phyloP scores from a whole-genome alignment of 2,888 invertebrate genomes.

The Chromoteleia sp. region DNA sequence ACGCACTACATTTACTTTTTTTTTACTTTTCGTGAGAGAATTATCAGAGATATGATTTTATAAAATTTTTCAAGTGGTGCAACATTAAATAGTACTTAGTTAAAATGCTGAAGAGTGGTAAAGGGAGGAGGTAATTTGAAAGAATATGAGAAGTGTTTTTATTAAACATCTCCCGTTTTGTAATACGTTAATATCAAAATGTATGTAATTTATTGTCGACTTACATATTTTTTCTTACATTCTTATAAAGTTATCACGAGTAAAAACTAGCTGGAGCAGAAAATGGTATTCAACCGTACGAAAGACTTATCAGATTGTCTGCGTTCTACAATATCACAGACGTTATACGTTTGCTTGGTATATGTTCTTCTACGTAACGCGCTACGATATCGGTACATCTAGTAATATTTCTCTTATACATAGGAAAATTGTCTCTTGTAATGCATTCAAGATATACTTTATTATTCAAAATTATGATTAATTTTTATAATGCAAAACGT shows the following conservation, averaged over 20 bases:
- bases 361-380: slow-evolving; percentile 8
- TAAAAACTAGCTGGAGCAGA: slow-evolving; percentile 49
- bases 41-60: slow-evolving; percentile 22
- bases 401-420: slow-evolving; percentile 6
- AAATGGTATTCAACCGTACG: slow-evolving; percentile 48
- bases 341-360: slow-evolving; percentile 22
- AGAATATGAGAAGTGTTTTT: slow-evolving; percentile 4
- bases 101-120: background rate
- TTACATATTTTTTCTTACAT: slow-evolving; percentile 23
- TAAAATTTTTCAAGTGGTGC: background rate
- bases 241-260: slow-evolving; percentile 26
- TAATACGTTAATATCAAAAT: slow-evolving; percentile 22
- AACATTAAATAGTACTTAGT: slow-evolving; percentile 25
- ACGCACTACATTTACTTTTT: background rate
- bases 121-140: background rate
- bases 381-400: background rate
- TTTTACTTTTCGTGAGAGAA: slow-evolving; percentile 8
- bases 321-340: slow-evolving; percentile 28
- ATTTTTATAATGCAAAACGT: no score
- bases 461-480: background rate
- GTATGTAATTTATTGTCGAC: slow-evolving; percentile 27
- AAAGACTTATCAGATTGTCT: slow-evolving; percentile 51
- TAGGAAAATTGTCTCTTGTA: slow-evolving; percentile 4
- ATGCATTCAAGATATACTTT: background rate
- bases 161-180: slow-evolving; percentile 1